Percentiles rank a stretch among this genome's conserved stretches.
Evolutionary conservation across 1,140 invertebrate species (phyloP).

Genomic region (Rhagoletis pomonella): DNA sequence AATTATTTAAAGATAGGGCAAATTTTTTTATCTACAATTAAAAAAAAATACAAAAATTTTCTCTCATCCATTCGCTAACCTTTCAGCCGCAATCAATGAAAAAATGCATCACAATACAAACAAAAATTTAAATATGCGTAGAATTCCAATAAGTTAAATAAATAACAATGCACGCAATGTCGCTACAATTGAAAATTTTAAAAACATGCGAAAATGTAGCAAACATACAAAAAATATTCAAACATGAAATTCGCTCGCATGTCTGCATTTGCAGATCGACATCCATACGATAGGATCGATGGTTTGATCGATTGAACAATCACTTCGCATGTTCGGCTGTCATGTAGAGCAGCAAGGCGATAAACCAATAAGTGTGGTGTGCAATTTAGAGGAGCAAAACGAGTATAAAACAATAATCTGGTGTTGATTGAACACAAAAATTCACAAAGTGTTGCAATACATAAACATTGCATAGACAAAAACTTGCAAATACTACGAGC

Average conservation of each 20-base stretch:
- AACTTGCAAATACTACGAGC: no score
- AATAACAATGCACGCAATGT: background rate
- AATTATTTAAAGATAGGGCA: no score
- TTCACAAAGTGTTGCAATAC: no score
- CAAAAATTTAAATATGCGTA: background rate
- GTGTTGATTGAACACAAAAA: background rate
- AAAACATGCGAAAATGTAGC: background rate
- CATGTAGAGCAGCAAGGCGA: background rate
- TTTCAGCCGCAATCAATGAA: no score
- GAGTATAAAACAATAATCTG: background rate
- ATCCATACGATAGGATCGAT: background rate
- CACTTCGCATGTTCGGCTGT: background rate
- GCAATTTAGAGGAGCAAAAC: background rate
- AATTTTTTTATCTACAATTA: no score
- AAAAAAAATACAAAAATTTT: no score
- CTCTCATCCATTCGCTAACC: no score
- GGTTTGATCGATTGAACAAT: background rate
- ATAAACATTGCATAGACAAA: no score
- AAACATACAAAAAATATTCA: background rate
- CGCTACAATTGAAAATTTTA: background rate
- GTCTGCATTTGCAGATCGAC: background rate
- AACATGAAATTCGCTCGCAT: background rate
- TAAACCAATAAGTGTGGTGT: background rate
- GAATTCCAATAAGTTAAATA: background rate
- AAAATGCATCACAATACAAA: no score